Percentiles rank a stretch among this genome's conserved stretches.
phyloP scores from a whole-genome alignment of 2,797 vertebrate genomes.

The Halcyon smyrnensis region DNA sequence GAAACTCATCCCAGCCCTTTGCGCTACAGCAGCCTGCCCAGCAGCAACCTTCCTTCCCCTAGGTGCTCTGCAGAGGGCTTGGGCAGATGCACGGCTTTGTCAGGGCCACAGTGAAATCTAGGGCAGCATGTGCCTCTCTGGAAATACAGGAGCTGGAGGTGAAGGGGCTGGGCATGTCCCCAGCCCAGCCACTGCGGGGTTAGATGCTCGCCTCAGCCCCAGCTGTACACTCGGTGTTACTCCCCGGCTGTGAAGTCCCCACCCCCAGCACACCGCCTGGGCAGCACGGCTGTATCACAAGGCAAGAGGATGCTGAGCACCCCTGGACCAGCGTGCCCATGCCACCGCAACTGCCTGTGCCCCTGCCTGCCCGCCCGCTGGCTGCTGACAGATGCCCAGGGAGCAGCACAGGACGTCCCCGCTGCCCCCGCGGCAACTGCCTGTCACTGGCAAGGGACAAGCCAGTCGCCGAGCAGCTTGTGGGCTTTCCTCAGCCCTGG shows the following conservation, averaged over 20 bases:
- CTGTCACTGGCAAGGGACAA: background rate
- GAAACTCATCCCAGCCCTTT: background rate
- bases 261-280: rapidly evolving
- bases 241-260: rapidly evolving
- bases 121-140: background rate
- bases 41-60: background rate
- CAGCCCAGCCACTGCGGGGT: background rate
- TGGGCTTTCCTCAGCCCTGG: background rate
- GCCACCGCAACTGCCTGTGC: background rate
- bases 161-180: background rate
- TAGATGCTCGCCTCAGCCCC: background rate
- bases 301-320: background rate
- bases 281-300: background rate
- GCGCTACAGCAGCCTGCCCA: background rate
- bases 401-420: background rate
- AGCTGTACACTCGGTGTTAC: rapidly evolving
- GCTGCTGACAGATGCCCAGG: background rate
- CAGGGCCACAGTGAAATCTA: background rate
- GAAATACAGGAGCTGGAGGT: background rate
- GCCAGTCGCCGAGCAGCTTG: background rate
- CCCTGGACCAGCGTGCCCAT: background rate
- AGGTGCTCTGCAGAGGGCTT: background rate
- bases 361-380: background rate
- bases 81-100: background rate
- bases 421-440: background rate